Evolutionary conservation across 2,888 invertebrate species (phyloP).

Genomic region (Cryptocephalus primarius): DNA sequence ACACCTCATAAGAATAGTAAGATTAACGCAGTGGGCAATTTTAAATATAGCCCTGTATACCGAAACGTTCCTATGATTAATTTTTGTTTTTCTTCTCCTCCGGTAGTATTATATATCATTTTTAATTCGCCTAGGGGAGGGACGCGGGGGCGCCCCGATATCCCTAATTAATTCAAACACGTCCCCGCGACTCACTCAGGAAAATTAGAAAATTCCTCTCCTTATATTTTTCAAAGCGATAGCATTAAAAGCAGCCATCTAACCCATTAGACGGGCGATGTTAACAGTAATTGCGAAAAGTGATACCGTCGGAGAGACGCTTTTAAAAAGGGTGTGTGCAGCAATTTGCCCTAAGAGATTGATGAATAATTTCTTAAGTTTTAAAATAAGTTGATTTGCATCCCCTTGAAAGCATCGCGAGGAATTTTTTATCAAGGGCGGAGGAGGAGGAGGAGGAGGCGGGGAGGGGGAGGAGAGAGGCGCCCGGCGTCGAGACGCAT

Average conservation of each 20-base stretch:
- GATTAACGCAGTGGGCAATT: too few relatives aligned
- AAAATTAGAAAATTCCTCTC: background rate
- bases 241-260: conserved; percentile 12
- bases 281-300: conserved; percentile 13
- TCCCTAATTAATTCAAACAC: background rate
- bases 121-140: too few relatives aligned
- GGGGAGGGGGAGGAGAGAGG: too few relatives aligned
- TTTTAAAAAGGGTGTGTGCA: conserved; percentile 13
- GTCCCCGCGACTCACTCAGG: background rate
- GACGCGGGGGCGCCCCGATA: too few relatives aligned
- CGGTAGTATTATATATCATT: too few relatives aligned
- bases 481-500: too few relatives aligned
- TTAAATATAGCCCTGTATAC: too few relatives aligned
- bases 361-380: conserved; percentile 29
- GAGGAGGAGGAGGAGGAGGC: too few relatives aligned
- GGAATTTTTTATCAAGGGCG: conserved; percentile 10
- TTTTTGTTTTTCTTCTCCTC: too few relatives aligned
- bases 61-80: too few relatives aligned
- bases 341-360: conserved; percentile 22
- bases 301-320: conserved; percentile 9
- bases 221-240: conserved; percentile 8
- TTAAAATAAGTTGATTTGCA: conserved; percentile 22
- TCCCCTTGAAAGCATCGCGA: conserved; percentile 12
- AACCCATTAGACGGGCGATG: conserved; percentile 13
- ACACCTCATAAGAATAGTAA: too few relatives aligned